Conservation (phyloP, 1,140 invertebrate species). For the Aphidius gifuensis region DNA sequence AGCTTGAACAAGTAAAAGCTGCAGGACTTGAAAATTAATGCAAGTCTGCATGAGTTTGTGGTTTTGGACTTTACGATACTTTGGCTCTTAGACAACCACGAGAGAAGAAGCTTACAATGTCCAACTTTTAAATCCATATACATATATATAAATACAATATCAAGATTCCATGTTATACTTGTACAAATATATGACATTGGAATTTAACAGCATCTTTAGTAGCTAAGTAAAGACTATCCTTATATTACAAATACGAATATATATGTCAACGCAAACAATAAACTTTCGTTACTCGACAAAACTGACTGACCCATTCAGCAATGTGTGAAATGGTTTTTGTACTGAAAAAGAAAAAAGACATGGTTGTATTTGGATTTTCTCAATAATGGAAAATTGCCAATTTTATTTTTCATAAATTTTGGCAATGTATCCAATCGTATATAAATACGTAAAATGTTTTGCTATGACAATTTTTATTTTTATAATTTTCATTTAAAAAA, state of each 20-base stretch:
- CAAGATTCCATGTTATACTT: too few species aligned
- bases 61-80: too few species aligned
- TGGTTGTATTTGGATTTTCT: slow-evolving; percentile 29
- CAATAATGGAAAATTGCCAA: slow-evolving; percentile 35
- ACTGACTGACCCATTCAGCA: slow-evolving; percentile 29
- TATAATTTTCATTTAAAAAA: too few species aligned
- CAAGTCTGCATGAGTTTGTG: too few species aligned
- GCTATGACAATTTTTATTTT: slow-evolving; percentile 18
- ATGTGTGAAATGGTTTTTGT: slow-evolving; percentile 30
- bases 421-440: slow-evolving; percentile 41
- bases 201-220: background rate
- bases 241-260: background rate
- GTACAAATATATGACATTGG: too few species aligned
- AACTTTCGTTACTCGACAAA: slow-evolving; percentile 38
- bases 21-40: too few species aligned
- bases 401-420: slow-evolving; percentile 48
- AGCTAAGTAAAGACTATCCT: background rate
- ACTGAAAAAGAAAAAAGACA: background rate
- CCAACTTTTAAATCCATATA: background rate
- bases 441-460: slow-evolving; percentile 46
- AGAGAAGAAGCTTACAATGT: slow-evolving; percentile 2
- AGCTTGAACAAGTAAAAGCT: too few species aligned
- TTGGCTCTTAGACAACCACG: too few species aligned
- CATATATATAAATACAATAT: too few species aligned
- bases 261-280: slow-evolving; percentile 30